A percentile compares a stretch with the other conserved stretches of the same genome.
Conservation (phyloP, 2,888 invertebrate genomes). For the Rhopalosiphum nymphaeae region DNA sequence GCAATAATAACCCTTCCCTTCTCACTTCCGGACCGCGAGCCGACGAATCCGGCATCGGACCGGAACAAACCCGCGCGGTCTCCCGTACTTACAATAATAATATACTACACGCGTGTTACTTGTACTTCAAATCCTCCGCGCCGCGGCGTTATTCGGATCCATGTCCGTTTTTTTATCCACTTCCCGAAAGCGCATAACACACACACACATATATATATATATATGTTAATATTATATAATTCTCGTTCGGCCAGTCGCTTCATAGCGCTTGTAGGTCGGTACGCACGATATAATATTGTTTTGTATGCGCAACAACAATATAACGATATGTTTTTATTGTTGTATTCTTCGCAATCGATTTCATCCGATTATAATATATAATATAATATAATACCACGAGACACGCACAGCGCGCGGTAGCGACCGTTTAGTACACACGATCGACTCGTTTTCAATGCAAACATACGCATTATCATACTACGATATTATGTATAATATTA, state of each 20-base stretch:
- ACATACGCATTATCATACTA: neutral
- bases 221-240: too few species aligned
- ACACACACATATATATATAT: too few species aligned
- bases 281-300: neutral
- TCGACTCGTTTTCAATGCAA: constrained; percentile 42
- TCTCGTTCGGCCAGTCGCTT: neutral
- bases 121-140: neutral
- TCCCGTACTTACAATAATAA: neutral
- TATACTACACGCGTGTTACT: neutral
- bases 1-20: neutral
- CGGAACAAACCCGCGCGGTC: constrained; percentile 47
- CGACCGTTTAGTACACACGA: constrained; percentile 11
- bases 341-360: constrained; percentile 12
- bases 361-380: constrained; percentile 35
- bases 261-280: neutral
- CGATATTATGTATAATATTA: neutral
- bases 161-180: too few species aligned
- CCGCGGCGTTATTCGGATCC: neutral
- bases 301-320: neutral
- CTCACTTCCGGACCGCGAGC: constrained; percentile 23
- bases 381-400: neutral
- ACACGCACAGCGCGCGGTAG: neutral
- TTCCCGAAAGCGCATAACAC: too few species aligned
- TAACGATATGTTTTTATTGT: neutral
- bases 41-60: constrained; percentile 47